These are phyloP conservation scores for Ostrea denselamellosa DNA, from an alignment of 1,140 invertebrate species.

Conservation along the genomic window DNA sequence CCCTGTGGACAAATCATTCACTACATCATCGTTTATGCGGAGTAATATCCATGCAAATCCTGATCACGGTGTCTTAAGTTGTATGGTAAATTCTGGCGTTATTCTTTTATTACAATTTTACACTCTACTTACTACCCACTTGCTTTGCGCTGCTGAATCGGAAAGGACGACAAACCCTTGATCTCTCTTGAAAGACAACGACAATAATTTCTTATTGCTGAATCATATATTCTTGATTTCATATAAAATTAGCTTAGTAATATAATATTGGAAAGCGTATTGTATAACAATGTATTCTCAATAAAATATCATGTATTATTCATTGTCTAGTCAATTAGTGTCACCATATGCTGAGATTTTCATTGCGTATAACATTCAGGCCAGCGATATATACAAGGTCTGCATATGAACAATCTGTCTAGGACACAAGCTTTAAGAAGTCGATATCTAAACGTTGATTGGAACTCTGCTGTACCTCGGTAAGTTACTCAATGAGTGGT, in stretches of 20 bases:
- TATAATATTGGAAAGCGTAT: not conserved
- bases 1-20: not conserved
- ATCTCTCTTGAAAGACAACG: no score
- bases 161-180: no score
- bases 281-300: not conserved
- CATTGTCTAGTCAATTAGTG: not conserved
- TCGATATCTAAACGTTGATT: no score
- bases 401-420: no score
- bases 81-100: not conserved
- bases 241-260: no score
- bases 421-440: no score
- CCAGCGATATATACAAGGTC: not conserved
- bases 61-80: not conserved
- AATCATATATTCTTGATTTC: no score
- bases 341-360: not conserved
- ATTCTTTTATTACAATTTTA: not conserved
- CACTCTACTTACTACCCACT: no score
- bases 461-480: no score
- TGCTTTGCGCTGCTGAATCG: no score
- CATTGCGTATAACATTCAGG: not conserved
- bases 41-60: not conserved
- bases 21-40: not conserved
- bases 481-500: no score
- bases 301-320: not conserved
- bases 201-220: no score